Conservation (phyloP, 2,797 vertebrate species). For the Sebastes taczanowskii region DNA sequence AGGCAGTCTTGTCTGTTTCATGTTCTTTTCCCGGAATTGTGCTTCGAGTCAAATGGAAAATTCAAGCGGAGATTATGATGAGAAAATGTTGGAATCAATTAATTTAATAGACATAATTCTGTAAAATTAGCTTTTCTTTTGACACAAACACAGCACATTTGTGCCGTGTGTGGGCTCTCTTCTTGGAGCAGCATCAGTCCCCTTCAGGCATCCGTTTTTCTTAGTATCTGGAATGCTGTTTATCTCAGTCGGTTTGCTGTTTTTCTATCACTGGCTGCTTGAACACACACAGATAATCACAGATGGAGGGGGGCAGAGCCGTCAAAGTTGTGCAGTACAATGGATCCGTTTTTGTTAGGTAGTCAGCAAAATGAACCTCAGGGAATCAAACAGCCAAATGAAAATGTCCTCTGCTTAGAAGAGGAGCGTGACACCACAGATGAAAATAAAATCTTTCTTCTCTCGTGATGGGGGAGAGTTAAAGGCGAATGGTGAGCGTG, state of each 20-base stretch:
- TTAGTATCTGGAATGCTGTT: constrained; percentile 11
- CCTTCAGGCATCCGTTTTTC: constrained; percentile 12
- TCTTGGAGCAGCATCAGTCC: neutral
- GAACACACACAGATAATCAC: constrained; percentile 21
- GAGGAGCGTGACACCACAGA: neutral
- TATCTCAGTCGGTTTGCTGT: constrained; percentile 18
- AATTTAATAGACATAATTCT: neutral
- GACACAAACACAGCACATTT: neutral
- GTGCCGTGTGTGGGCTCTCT: neutral
- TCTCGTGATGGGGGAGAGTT: neutral
- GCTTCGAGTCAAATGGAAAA: neutral
- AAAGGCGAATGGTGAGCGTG: neutral
- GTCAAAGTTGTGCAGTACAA: constrained; percentile 1
- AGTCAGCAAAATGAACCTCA: constrained; percentile 4
- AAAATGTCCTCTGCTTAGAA: constrained; percentile 1
- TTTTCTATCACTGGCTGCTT: constrained; percentile 13
- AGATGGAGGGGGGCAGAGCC: neutral
- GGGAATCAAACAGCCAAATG: constrained; percentile 7
- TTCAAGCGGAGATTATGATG: neutral
- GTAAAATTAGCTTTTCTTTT: neutral
- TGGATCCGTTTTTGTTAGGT: constrained; percentile 15
- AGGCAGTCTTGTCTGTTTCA: neutral
- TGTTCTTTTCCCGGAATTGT: neutral
- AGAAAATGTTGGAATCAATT: neutral
- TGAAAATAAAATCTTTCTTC: neutral